phyloP scores from a whole-genome alignment of 2,888 invertebrate genomes.

The Papilio protenor region DNA sequence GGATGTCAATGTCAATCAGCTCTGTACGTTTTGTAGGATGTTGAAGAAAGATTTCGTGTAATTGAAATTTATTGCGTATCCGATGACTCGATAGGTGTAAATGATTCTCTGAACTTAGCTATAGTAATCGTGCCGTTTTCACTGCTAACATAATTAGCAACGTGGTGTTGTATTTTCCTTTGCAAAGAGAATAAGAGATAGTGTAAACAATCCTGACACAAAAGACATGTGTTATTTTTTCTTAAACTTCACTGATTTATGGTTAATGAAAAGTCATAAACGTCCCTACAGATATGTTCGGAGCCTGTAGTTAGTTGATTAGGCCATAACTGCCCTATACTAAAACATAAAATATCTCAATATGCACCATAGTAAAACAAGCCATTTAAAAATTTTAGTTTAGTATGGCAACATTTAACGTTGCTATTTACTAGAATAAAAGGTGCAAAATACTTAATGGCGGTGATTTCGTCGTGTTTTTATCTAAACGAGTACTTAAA shows the following conservation, averaged over 20 bases:
- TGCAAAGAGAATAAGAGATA: not conserved
- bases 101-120: not conserved
- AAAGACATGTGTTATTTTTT: not conserved
- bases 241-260: not conserved
- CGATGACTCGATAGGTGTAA: not conserved
- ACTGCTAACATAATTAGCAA: not conserved
- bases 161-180: not conserved
- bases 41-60: slow-evolving; percentile 6
- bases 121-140: not conserved
- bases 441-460: slow-evolving; percentile 24
- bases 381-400: too few relatives aligned
- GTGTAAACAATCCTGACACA: not conserved
- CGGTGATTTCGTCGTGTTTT: slow-evolving; percentile 30
- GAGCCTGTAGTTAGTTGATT: too few relatives aligned
- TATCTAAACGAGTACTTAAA: slow-evolving; percentile 33
- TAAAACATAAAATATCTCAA: too few relatives aligned
- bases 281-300: too few relatives aligned
- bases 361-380: too few relatives aligned
- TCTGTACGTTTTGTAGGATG: not conserved
- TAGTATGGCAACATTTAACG: not conserved
- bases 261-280: too few relatives aligned
- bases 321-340: too few relatives aligned
- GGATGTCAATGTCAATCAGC: slow-evolving; percentile 21
- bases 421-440: slow-evolving; percentile 18
- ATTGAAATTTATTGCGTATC: slow-evolving; percentile 12